Base-by-base conservation (phyloP, 2,888 invertebrate species). In the Tetheella fluctuosa region DNA sequence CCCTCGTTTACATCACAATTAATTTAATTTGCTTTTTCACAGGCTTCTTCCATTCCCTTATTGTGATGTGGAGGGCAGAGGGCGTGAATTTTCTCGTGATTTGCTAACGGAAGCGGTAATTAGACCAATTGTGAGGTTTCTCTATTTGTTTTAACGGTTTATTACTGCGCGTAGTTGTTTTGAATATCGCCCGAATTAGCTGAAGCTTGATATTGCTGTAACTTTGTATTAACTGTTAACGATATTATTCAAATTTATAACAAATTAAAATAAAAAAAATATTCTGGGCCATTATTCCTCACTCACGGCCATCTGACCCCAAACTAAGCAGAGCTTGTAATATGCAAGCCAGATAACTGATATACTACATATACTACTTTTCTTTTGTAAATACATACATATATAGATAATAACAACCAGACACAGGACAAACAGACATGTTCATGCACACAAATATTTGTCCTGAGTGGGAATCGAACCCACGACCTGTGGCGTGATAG, bases 1-100 rank as follows among this genome's bases (percentile, higher is more conserved):
- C 90, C 89, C 90, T 90, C 90, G 90, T 90, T 91, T 90, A 91
- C 88, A 89, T 89, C 89, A 89, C 91, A 90, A 91, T 89, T 90
- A 90, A 91, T 88, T 91, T 91, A 91, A 91, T 91, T 92, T 91
- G 90, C 89, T 90, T 91, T 90, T 91, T 91, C 89, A 90, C 89
- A 85, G 91, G 90, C 89, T 91, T 91, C 91, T 88, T 88, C 86
- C 85, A 88, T 86, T 89, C 86, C 84, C 84, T 85, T 84, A 86
- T 88, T 89, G 88, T 88, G 82, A 88, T 84, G 86, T 86, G 83
- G 84, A 85, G 89, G 85, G 84, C 79, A 80, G 83, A 86, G 86
- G 85, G 90, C 85, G 91, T 86, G 88, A 91, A 91, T 89, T 88
- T 90, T 89, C 89, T 89, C 86, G 86, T 90, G 89, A 90, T 91